Evolutionary conservation across 2,113 vertebrate genomes (phyloP), one percentile per base, ranked within the genome.

Genomic region (Oryzias celebensis): DNA sequence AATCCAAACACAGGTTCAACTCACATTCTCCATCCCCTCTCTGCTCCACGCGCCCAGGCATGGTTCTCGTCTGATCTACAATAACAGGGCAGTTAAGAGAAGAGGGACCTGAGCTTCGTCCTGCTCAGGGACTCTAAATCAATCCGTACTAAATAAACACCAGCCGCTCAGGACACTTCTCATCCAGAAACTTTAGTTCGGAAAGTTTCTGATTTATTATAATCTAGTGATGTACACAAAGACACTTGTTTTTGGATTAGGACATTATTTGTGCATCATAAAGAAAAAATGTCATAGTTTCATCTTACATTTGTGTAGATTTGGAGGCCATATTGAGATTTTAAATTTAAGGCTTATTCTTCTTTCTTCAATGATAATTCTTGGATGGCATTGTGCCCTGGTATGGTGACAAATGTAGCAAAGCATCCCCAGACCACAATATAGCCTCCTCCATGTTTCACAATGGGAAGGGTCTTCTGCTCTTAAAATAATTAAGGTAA

Each of bases 81-180:
- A 87, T 80, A 81, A 83, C 82, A 84, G 62, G 65, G 72, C 65
- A 31, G 72, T 75, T 75, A 81, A 84, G 68, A 78, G 82, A 57
- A 68, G 82, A 82, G 68, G 68, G 66, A 77, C 54, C 18, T 31
- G 57, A 78, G 56, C 62, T 68, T 36, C 22, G 76, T 68, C 69
- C 77, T 52, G 58, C 73, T 85, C 79, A 60, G 59, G 65, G 71
- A 71, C 72, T 85, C 65, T 87, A 84, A 87, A 90, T 90, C 87
- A 83, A 65, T 80, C 77, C 17, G 45, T 36, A 56, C 66, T 70
- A 77, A 56, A 63, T 85, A 90, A 89, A 87, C 86, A 86, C 24
- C 31, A 3, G 63, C 62, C 64, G 81, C 68, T 78, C 75, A 69
- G 52, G 2, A 52, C 60, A 59, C 66, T 63, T 46, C 60, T 81